Base-by-base conservation (phyloP, 2,113 vertebrate genomes). In the Cebidichthys violaceus region DNA sequence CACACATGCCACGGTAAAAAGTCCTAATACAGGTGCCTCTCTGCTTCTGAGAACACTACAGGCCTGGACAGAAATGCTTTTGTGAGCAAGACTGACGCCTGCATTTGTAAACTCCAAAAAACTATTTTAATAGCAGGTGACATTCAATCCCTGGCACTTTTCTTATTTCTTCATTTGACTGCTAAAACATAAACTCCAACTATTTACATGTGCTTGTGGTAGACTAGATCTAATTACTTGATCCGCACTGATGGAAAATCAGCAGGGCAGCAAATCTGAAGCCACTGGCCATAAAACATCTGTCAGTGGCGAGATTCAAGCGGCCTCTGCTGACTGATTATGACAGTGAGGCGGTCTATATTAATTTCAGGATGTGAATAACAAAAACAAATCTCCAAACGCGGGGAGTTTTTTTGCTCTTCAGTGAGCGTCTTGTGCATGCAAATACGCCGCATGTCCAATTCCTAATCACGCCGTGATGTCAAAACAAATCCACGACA, bases 381-480 rank as follows among this genome's bases (percentile, higher is more conserved):
- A 84, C 57, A 45, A 87, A 88, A 88, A 84, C 77, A 79, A 85
- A 74, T 43, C 35, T 70, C 60, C 68, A 47, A 47, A 82, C 35
- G 31, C 7, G 4, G 37, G 66, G 78, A 57, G 24, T 45, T 75
- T 52, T 15, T 76, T 75, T 72, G 47, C 70, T 62, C 80, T 76
- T 82, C 39, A 64, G 31, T 29, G 27, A 75, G 66, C 27, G 45
- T 75, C 47, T 64, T 83, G 45, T 54, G 64, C 73, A 86, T 84
- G 78, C 82, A 90, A 81, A 87, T 45, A 77, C 64, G 6, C 73
- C 52, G 78, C 75, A 83, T 82, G 83, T 88, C 76, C 81, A 87
- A 92, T 88, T 89, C 87, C 82, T 83, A 92, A 86, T 92, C 86
- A 89, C 13, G 35, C 70, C 45, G 83, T 60, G 80, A 87, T 89